phyloP scores from a whole-genome alignment of 2,888 invertebrate species.

The Lasioglossum pauxillum region DNA sequence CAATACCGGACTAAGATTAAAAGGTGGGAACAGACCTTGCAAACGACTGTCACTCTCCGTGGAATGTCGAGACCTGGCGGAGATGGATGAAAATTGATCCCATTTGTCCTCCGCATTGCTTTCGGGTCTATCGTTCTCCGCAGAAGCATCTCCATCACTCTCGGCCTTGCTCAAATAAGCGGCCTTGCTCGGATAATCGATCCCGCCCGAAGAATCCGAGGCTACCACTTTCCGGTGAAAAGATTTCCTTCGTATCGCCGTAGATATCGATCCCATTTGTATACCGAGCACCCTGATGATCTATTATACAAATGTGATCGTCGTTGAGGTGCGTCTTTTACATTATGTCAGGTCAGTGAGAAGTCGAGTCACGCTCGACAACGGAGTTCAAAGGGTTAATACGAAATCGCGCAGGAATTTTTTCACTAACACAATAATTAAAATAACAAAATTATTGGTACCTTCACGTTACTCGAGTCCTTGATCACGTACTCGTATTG shows the following conservation, averaged over 20 bases:
- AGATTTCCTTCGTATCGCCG: background rate
- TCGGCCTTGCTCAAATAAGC: fast-evolving
- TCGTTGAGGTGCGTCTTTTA: too few relatives aligned
- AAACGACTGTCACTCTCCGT: fast-evolving
- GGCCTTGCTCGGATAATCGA: fast-evolving
- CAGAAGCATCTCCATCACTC: background rate
- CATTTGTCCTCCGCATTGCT: background rate
- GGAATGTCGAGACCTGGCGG: background rate
- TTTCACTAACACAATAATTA: too few relatives aligned
- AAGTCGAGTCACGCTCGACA: too few relatives aligned
- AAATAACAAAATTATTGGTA: conserved; percentile 61
- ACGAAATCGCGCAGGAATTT: too few relatives aligned
- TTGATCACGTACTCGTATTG: conserved; percentile 84
- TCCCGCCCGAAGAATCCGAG: background rate
- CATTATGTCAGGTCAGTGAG: too few relatives aligned
- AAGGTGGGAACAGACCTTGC: background rate
- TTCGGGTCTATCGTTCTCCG: fast-evolving
- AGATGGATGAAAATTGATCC: background rate
- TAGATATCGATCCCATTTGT: background rate
- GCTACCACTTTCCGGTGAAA: background rate
- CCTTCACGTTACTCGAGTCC: conserved; percentile 84
- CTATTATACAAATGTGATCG: conserved; percentile 16
- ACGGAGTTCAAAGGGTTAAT: too few relatives aligned
- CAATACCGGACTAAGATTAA: background rate
- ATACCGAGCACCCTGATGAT: conserved; percentile 40